These are phyloP conservation scores for Mimachlamys varia DNA, from an alignment of 2,888 invertebrate species.

Conservation along the genomic window DNA sequence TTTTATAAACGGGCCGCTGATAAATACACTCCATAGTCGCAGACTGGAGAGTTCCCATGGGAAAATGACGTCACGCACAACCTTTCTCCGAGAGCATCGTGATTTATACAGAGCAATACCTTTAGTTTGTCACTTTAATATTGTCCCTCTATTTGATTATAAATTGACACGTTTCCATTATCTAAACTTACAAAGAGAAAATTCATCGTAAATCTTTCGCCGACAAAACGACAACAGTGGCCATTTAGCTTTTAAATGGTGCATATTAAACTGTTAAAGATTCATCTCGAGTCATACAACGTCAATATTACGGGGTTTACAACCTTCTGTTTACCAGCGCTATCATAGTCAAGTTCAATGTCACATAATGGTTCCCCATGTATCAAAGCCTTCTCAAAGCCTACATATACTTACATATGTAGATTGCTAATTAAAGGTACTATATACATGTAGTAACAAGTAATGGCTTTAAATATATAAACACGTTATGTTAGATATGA, in stretches of 20 bases:
- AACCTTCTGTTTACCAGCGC: no score
- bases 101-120: background rate
- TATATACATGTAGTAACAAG: no score
- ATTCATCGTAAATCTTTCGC: background rate
- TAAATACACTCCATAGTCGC: background rate
- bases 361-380: no score
- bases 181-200: background rate
- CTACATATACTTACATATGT: no score
- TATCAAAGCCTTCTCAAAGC: no score
- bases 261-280: background rate
- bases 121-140: background rate
- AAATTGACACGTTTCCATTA: background rate
- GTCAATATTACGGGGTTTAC: no score
- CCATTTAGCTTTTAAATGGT: background rate
- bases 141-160: background rate
- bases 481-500: no score
- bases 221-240: background rate
- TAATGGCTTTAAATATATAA: no score
- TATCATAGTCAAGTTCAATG: no score
- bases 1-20: background rate
- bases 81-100: background rate
- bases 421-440: no score
- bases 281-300: background rate
- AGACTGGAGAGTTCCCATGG: constrained; percentile 10
- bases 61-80: constrained; percentile 31